Base-by-base conservation (phyloP, 2,888 invertebrate species). In the Latheticus oryzae region DNA sequence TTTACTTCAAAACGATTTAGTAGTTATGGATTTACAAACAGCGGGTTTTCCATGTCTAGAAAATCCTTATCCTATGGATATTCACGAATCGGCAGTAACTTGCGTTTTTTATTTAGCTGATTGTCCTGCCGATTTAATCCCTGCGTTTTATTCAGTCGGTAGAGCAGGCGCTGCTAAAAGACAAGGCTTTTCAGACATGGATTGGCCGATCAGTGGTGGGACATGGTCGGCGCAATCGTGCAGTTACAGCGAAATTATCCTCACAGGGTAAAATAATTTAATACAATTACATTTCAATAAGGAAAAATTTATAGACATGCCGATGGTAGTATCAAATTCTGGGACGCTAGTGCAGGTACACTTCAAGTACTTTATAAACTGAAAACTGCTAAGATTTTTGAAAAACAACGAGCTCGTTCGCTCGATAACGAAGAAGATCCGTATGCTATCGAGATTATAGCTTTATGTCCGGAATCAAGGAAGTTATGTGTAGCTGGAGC, bases 41-140 rank as follows among this genome's bases (percentile, higher is more conserved):
- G 87, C 91, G 57, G 97, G 97, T 76, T 99, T 97, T 83, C 98
- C 98, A 13, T 96, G 97, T 81, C 95, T 97, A 83, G 97, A 98
- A 82, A 97, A 97, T 83, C 99, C 98, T 32, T 98, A 99, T 83
- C 95, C 98, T 61, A 97, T 99, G 97, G 98, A 99, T 82, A 86
- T 99, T 69, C 98, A 99, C 83, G 98, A 99, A 82, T 96, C 97
- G 45, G 93, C 97, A 12, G 97, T 99, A 74, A 98, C 98, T 53
- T 94, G 93, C 81, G 95, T 97, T 80, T 88, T 91, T 58, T 99
- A 99, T 84, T 87, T 97, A 78, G 96, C 97, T 52, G 97, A 99
- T 83, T 98, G 97, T 80, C 97, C 98, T 32, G 92, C 93, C 59
- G 98, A 99, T 81, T 85, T 99, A 77, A 96, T 98, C 76, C 97